phyloP scores from a whole-genome alignment of 2,797 vertebrate species.

The Crocodylus rhombifer region DNA sequence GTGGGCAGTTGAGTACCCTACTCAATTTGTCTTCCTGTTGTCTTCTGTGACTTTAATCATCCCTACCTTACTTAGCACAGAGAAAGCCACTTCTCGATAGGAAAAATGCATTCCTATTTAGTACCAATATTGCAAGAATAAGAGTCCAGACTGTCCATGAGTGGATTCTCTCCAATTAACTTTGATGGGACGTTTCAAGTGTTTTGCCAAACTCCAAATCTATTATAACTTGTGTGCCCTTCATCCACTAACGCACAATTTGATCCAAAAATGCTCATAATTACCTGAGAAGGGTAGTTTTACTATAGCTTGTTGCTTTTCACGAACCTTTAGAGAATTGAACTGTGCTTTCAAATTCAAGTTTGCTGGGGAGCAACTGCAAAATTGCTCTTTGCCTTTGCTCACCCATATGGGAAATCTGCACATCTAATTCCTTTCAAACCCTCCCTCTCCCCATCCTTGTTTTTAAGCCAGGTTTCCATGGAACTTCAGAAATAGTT shows the following conservation, averaged over 20 bases:
- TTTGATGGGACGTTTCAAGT: neutral
- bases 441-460: neutral
- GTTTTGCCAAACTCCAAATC: neutral
- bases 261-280: neutral
- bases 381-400: neutral
- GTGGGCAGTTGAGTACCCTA: neutral
- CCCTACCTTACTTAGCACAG: neutral
- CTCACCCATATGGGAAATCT: fast-evolving
- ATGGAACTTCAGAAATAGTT: neutral
- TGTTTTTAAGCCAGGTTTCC: neutral
- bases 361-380: neutral
- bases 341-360: neutral
- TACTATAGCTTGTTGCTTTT: neutral
- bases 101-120: neutral
- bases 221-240: neutral
- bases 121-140: neutral
- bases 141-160: neutral
- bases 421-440: neutral
- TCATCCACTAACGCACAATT: neutral
- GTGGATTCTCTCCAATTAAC: neutral
- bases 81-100: neutral
- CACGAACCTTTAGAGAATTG: neutral
- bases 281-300: neutral
- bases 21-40: neutral
- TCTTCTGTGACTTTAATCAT: neutral